Percentiles rank a stretch among this genome's conserved stretches.
Conservation (phyloP, 2,113 vertebrate genomes). For the Otis tarda region DNA sequence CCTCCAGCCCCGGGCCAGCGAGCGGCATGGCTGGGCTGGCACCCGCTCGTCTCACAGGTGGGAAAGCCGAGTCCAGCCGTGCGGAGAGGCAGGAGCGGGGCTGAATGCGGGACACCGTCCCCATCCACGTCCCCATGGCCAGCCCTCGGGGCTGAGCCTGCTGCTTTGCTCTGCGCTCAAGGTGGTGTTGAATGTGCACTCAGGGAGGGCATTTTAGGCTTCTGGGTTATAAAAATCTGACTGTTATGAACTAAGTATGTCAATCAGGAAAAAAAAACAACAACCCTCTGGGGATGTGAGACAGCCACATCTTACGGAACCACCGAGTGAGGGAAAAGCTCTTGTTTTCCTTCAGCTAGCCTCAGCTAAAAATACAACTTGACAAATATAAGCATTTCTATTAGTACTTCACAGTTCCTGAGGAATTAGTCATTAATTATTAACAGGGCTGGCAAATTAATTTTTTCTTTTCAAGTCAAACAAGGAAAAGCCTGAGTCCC, state of each 20-base stretch:
- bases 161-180: not conserved
- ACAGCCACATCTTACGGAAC: not conserved
- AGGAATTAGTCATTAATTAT: conserved; percentile 48
- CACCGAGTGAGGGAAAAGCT: not conserved
- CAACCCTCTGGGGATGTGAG: not conserved
- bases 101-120: not conserved
- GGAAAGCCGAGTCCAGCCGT: not conserved
- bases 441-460: not conserved
- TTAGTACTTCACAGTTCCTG: not conserved
- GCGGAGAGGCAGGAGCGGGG: not conserved
- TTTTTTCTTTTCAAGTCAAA: conserved; percentile 36
- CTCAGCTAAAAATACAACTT: conserved; percentile 49
- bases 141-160: not conserved
- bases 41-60: fast-evolving
- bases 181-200: not conserved
- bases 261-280: not conserved
- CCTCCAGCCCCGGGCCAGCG: not conserved
- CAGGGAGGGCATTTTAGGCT: not conserved
- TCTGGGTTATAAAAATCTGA: not conserved
- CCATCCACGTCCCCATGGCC: fast-evolving
- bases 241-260: not conserved
- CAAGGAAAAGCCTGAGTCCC: not conserved
- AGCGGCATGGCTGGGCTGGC: fast-evolving
- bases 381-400: conserved; percentile 24
- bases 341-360: not conserved